phyloP scores from a whole-genome alignment of 2,113 vertebrate genomes.

The Gavia stellata region DNA sequence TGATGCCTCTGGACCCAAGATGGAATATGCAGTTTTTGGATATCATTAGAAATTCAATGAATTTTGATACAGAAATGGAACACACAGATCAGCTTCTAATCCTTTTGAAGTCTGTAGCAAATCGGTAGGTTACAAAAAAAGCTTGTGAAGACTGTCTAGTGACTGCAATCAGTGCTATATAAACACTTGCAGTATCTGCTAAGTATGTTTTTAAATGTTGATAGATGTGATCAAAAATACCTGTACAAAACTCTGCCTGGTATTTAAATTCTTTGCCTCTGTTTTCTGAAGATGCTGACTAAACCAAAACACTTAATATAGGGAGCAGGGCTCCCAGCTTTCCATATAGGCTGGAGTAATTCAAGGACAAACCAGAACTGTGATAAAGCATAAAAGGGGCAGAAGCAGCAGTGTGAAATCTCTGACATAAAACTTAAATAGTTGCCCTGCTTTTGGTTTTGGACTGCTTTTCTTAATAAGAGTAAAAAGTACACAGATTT shows the following conservation, averaged over 20 bases:
- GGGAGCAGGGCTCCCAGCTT: not conserved
- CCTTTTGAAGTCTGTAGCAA: constrained; percentile 85
- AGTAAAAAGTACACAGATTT: not conserved
- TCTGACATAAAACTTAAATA: not conserved
- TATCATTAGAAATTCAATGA: constrained; percentile 85
- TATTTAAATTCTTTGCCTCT: not conserved
- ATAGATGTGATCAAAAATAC: not conserved
- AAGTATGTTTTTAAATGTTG: not conserved
- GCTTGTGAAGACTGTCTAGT: not conserved
- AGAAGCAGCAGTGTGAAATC: not conserved
- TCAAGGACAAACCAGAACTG: not conserved
- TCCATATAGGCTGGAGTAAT: not conserved
- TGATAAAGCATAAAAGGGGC: not conserved
- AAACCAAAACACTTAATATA: not conserved
- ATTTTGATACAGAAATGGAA: constrained; percentile 84
- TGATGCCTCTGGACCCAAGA: constrained; percentile 89
- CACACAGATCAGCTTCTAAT: constrained; percentile 81
- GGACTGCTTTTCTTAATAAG: not conserved
- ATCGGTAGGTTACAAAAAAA: constrained; percentile 74
- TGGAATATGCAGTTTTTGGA: constrained; percentile 96
- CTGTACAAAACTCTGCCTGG: not conserved
- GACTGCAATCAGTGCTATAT: not conserved
- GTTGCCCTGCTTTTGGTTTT: not conserved
- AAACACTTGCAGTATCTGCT: not conserved
- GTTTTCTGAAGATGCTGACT: not conserved